phyloP scores from a whole-genome alignment of 1,140 invertebrate species.

The Drosophila rhopaloa region DNA sequence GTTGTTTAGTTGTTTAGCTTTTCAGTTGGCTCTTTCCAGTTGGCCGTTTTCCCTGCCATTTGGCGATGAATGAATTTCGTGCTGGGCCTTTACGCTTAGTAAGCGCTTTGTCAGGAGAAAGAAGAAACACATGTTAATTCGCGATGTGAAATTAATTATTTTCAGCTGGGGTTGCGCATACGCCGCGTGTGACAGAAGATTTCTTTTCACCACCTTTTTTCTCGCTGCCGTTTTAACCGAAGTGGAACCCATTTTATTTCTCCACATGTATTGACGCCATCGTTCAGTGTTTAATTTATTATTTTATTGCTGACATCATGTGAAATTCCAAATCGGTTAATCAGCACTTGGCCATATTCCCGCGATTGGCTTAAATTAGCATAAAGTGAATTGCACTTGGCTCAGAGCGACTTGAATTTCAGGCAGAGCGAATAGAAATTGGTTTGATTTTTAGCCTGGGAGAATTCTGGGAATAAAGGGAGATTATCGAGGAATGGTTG shows the following conservation, averaged over 20 bases:
- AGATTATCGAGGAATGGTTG: constrained; percentile 10
- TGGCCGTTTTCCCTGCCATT: constrained; percentile 22
- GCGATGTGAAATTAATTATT: constrained; percentile 40
- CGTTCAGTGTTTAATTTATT: constrained; percentile 49
- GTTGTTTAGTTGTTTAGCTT: constrained; percentile 6
- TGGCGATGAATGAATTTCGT: constrained; percentile 68
- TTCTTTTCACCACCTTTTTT: constrained; percentile 36
- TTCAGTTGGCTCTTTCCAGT: constrained; percentile 34
- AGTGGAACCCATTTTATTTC: background rate
- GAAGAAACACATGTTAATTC: constrained; percentile 73
- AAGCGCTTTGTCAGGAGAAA: constrained; percentile 62
- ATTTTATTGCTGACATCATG: constrained; percentile 75
- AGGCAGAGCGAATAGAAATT: constrained; percentile 5
- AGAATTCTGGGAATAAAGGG: constrained; percentile 22
- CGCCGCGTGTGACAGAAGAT: constrained; percentile 67
- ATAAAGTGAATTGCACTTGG: constrained; percentile 64
- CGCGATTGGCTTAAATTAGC: constrained; percentile 45
- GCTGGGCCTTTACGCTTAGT: constrained; percentile 72
- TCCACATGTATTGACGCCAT: constrained; percentile 25
- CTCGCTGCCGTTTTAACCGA: background rate
- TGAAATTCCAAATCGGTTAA: constrained; percentile 65
- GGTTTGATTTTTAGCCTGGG: constrained; percentile 29
- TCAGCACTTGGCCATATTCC: constrained; percentile 39
- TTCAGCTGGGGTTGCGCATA: constrained; percentile 28
- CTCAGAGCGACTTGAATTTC: background rate